Evolutionary conservation across 1,140 invertebrate species (phyloP).

Genomic region (Drepana arcuata): DNA sequence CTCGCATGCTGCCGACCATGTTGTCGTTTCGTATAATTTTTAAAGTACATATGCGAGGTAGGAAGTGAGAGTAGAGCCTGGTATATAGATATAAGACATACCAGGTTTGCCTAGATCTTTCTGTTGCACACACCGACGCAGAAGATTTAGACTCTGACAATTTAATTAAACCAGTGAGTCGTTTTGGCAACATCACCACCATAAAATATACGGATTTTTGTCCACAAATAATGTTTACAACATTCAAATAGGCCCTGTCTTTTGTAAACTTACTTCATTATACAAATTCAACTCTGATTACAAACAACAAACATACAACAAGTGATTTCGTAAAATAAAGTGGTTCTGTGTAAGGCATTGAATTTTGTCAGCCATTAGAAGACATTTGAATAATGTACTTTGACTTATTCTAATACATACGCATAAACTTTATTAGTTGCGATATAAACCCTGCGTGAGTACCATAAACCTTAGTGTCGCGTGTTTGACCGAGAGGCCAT

Average conservation of each 20-base stretch:
- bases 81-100: no score
- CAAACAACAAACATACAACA: no score
- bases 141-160: slow-evolving; percentile 20
- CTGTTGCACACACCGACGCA: no score
- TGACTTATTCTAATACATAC: no score
- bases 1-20: no score
- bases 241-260: slow-evolving; percentile 51
- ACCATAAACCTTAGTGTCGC: slow-evolving; percentile 45
- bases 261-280: slow-evolving; percentile 52
- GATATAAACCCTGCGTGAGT: slow-evolving; percentile 43
- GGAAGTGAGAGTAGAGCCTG: no score
- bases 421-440: no score
- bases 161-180: slow-evolving; percentile 51
- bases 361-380: no score
- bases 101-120: no score
- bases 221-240: slow-evolving; percentile 61
- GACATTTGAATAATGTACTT: no score
- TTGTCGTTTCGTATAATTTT: no score
- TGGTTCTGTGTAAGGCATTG: slow-evolving; percentile 36
- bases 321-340: slow-evolving; percentile 45
- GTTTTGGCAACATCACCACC: slow-evolving; percentile 37
- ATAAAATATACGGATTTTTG: slow-evolving; percentile 48
- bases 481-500: slow-evolving; percentile 50
- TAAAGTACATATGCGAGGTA: no score
- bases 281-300: slow-evolving; percentile 38